A percentile compares a stretch with the other conserved stretches of the same genome.
phyloP scores from a whole-genome alignment of 2,888 invertebrate species.

The Lithophane semibrunnea region DNA sequence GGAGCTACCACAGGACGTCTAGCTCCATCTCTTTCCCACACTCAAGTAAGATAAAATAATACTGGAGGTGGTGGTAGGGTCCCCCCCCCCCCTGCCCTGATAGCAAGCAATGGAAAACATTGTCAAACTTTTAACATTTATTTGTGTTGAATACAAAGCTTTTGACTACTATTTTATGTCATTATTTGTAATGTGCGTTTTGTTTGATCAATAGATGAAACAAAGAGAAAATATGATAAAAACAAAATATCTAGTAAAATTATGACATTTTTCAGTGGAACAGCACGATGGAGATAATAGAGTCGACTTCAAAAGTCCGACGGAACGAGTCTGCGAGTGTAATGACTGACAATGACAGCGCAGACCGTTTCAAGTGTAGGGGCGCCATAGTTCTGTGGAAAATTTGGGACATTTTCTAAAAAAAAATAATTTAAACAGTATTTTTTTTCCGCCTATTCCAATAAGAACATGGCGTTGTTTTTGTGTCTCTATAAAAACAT shows the following conservation, averaged over 20 bases:
- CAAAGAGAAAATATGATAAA: neutral
- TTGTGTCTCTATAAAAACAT: too few species aligned
- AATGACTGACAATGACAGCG: constrained; percentile 59
- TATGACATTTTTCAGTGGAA: constrained; percentile 24
- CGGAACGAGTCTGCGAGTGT: constrained; percentile 26
- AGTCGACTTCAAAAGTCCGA: constrained; percentile 38
- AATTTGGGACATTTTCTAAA: neutral
- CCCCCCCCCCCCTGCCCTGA: too few species aligned
- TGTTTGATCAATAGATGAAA: too few species aligned
- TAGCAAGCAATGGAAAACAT: too few species aligned
- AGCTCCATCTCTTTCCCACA: too few species aligned
- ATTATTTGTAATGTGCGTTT: too few species aligned
- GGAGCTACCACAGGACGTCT: too few species aligned
- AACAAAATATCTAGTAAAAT: constrained; percentile 10
- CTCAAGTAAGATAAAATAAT: too few species aligned
- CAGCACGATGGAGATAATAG: constrained; percentile 14
- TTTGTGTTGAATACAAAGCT: too few species aligned
- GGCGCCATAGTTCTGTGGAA: neutral
- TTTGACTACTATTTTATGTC: neutral
- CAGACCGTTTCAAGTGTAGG: constrained; percentile 33
- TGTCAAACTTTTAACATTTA: too few species aligned
- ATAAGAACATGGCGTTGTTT: too few species aligned
- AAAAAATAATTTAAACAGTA: neutral
- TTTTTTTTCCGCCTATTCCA: neutral
- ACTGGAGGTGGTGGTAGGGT: too few species aligned